phyloP scores from a whole-genome alignment of 2,888 invertebrate species.

The Clepsis dumicolana region DNA sequence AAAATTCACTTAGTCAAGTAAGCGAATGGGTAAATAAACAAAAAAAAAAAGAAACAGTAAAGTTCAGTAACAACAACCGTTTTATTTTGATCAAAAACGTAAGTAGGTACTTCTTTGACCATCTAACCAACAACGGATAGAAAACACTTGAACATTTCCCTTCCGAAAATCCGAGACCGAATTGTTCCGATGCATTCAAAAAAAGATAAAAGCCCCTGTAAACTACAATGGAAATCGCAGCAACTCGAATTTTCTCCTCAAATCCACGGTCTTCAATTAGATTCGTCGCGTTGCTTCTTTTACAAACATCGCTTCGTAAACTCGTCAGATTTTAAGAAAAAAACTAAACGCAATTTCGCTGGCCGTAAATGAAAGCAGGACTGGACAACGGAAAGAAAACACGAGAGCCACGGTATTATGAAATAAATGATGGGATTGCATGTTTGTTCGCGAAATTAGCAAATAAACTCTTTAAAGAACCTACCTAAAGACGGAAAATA shows the following conservation, averaged over 20 bases:
- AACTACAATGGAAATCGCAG: constrained; percentile 28
- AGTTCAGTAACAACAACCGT: background rate
- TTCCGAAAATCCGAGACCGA: constrained; percentile 3
- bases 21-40: background rate
- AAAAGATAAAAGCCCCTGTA: constrained; percentile 38
- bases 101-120: background rate
- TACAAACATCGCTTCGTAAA: constrained; percentile 26
- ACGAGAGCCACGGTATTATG: constrained; percentile 2
- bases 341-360: constrained; percentile 30
- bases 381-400: constrained; percentile 8
- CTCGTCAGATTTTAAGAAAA: constrained; percentile 33
- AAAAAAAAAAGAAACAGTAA: no score
- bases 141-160: background rate
- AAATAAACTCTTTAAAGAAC: background rate
- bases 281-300: constrained; percentile 37
- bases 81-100: background rate
- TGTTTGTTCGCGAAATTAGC: constrained; percentile 20
- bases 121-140: background rate
- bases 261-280: constrained; percentile 41
- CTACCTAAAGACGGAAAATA: no score
- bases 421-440: constrained; percentile 15
- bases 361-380: constrained; percentile 25
- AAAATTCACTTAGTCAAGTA: background rate
- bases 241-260: constrained; percentile 30
- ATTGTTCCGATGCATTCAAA: constrained; percentile 25